Evolutionary conservation across 2,113 vertebrate species (phyloP).

Genomic region (Todiramphus saurophagus): DNA sequence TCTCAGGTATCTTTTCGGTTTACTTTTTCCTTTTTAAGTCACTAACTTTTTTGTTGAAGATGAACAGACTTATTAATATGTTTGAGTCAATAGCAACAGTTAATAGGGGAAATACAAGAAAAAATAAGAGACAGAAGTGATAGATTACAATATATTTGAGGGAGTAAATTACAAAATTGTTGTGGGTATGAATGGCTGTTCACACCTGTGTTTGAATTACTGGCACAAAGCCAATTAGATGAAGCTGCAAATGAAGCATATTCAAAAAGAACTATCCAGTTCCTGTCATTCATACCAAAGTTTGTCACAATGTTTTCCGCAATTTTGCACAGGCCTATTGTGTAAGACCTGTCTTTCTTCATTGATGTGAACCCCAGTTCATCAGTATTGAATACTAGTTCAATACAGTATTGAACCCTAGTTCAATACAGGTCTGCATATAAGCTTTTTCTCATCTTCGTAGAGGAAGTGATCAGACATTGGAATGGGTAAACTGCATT

Average conservation of each 20-base stretch:
- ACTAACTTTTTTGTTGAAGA: neutral
- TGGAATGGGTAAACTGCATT: neutral
- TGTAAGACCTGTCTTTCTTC: neutral
- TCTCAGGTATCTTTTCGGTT: conserved; percentile 83
- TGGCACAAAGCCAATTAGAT: neutral
- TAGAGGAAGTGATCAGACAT: neutral
- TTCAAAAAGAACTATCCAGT: neutral
- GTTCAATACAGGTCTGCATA: neutral
- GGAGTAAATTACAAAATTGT: neutral
- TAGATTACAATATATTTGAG: neutral
- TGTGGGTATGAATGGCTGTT: neutral
- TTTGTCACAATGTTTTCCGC: neutral
- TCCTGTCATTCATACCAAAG: neutral
- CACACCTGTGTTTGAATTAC: neutral
- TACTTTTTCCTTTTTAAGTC: neutral
- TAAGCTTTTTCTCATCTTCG: neutral
- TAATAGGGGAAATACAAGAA: neutral
- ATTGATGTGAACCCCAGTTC: neutral
- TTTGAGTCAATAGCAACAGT: neutral
- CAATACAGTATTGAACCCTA: neutral
- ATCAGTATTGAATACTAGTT: neutral
- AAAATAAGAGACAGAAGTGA: neutral
- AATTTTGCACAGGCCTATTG: neutral
- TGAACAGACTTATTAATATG: neutral
- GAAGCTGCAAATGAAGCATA: neutral